Evolutionary conservation across 2,888 invertebrate genomes (phyloP), one percentile per base, ranked within the genome.

Genomic region (Scaeva pyrastri): DNA sequence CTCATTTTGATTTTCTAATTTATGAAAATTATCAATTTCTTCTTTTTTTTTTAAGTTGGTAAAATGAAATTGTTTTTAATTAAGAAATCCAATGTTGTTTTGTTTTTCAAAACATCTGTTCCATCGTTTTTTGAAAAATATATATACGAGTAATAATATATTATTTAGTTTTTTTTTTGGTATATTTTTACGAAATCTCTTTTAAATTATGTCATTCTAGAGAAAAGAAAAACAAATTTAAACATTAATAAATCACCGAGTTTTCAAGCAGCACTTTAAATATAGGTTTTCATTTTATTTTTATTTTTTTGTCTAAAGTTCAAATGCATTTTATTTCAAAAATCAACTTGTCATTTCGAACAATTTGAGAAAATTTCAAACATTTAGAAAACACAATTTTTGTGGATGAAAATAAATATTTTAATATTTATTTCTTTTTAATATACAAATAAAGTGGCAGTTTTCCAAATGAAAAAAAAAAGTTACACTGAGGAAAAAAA

Each of bases 131-230:
- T 41, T 68, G 60, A 73, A 77, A 60, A 39, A 66, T 58, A 70
- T 19, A 19, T 50, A 60, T 16, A 19, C 2, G 10, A 2, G 10
- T 45, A 50, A 21, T 11, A 21, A 23, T 6, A 21, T 52, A 50
- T 21, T 14, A 26, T 26, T 52, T 2, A 7, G 2, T 43, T 5
- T 12, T 21, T 75, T 68, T 52, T 68, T 50, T 70, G 60, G 64
- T 41, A 71, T 50, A 50, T 75, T 56, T 70, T 77, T 81, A 71
- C 55, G 83, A 84, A 84, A 80, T 76, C 50, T 52, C n/a, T 71
- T 56, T 71, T 70, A 50, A 71, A 77, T 85, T 81, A 81, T 85
- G 76, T 85, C 81, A 81, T 76, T 68, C 76, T 85, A 73, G 36
- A 75, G 58, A 62, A 36, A 62, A 64, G 26, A 55, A 31, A 66